phyloP scores from a whole-genome alignment of 2,888 invertebrate species.

The Dynastes maya region DNA sequence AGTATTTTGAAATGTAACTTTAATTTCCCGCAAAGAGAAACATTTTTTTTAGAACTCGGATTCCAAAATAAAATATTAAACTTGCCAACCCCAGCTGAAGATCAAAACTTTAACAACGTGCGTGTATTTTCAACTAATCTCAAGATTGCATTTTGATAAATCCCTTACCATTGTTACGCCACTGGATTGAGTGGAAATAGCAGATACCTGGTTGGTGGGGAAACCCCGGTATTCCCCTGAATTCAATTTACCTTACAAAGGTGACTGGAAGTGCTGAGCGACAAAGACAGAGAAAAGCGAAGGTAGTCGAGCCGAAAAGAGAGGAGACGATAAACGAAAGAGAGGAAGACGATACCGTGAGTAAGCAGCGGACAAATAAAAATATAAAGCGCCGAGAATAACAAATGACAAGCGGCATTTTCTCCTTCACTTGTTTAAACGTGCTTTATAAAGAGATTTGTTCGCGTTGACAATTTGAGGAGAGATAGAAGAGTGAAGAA shows the following conservation, averaged over 20 bases:
- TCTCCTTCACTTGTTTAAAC: constrained; percentile 45
- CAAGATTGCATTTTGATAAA: neutral
- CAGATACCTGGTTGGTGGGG: no score
- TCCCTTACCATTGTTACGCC: neutral
- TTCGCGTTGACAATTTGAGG: constrained; percentile 21
- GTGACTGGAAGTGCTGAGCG: constrained; percentile 10
- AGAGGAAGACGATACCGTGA: constrained; percentile 28
- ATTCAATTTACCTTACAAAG: constrained; percentile 45
- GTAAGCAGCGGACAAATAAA: constrained; percentile 53
- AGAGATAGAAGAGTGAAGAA: neutral
- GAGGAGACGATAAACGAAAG: neutral
- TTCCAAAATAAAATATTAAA: no score
- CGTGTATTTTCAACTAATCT: no score
- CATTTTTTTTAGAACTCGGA: no score
- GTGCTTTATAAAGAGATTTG: constrained; percentile 36
- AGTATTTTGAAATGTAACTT: no score
- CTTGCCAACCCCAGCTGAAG: no score
- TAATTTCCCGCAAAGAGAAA: no score
- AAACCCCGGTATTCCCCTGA: constrained; percentile 40
- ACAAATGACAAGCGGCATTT: constrained; percentile 56
- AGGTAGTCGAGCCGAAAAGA: neutral
- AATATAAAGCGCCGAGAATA: constrained; percentile 58
- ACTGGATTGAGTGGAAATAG: no score
- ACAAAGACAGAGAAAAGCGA: neutral
- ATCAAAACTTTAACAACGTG: no score